Evolutionary conservation across 1,140 invertebrate genomes (phyloP).

Genomic region (Pinna nobilis): DNA sequence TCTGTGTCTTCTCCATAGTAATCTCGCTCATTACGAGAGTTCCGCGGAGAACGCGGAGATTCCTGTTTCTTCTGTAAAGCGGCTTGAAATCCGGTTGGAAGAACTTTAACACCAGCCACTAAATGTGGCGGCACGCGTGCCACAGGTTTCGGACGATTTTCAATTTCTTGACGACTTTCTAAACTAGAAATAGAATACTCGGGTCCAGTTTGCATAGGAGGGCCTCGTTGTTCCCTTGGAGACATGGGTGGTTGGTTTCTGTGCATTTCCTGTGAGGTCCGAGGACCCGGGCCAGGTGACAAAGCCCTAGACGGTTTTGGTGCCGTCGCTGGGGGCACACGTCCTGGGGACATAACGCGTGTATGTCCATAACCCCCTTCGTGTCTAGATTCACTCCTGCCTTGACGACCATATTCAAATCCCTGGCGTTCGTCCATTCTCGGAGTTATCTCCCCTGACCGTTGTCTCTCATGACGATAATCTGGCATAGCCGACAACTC

Average conservation of each 20-base stretch:
- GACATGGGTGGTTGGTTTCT: constrained; percentile 5
- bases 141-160: constrained; percentile 48
- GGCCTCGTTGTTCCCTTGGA: constrained; percentile 9
- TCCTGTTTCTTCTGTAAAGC: constrained; percentile 29
- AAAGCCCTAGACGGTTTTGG: constrained; percentile 37
- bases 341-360: constrained; percentile 36
- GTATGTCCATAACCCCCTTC: constrained; percentile 24
- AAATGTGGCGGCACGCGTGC: constrained; percentile 63
- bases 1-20: constrained; percentile 28
- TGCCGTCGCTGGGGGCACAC: constrained; percentile 29
- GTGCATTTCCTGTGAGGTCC: constrained; percentile 1
- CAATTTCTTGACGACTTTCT: constrained; percentile 49
- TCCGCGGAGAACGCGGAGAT: neutral
- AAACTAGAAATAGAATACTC: constrained; percentile 58
- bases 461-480: constrained; percentile 9
- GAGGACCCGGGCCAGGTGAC: constrained; percentile 31
- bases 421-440: neutral
- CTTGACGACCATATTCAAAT: constrained; percentile 5
- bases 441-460: constrained; percentile 1
- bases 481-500: too few species aligned
- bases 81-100: constrained; percentile 43
- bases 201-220: constrained; percentile 30
- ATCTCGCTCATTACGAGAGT: constrained; percentile 10
- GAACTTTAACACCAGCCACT: constrained; percentile 55
- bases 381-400: constrained; percentile 15